phyloP scores from a whole-genome alignment of 2,797 vertebrate genomes.

The Craterocephalus amniculus region DNA sequence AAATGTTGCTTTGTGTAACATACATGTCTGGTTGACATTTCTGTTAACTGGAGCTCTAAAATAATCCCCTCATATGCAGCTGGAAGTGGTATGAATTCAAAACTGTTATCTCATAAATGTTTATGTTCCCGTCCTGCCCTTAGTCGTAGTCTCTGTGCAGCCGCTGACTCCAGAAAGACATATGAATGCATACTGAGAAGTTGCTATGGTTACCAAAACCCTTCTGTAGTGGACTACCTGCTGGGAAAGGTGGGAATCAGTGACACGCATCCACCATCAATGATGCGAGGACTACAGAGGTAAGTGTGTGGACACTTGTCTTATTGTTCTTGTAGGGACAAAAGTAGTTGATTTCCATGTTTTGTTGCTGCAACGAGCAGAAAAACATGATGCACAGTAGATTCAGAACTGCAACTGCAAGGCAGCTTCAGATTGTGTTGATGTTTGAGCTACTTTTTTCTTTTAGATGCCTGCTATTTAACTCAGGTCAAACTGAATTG shows the following conservation, averaged over 20 bases:
- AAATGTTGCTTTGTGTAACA: background rate
- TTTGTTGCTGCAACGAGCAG: background rate
- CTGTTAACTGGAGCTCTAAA: background rate
- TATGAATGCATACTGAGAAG: constrained; percentile 88
- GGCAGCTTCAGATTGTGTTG: too few relatives aligned
- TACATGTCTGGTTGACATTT: background rate
- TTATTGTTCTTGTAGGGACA: background rate
- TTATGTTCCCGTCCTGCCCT: constrained; percentile 6
- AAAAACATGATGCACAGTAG: too few relatives aligned
- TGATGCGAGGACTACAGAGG: constrained; percentile 97
- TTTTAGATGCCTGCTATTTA: too few relatives aligned
- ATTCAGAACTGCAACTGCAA: too few relatives aligned
- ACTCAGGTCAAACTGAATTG: too few relatives aligned
- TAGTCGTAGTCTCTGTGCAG: constrained; percentile 87
- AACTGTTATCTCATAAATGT: background rate
- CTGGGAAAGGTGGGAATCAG: constrained; percentile 90
- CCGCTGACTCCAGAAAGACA: constrained; percentile 83
- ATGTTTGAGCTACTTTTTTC: too few relatives aligned
- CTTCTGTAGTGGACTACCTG: constrained; percentile 92
- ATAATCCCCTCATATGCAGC: background rate
- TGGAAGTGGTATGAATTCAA: too few relatives aligned
- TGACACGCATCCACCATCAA: constrained; percentile 90
- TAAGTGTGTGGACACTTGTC: constrained; percentile 53
- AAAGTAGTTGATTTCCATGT: background rate
- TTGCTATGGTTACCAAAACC: constrained; percentile 94